Conservation (phyloP, 2,797 vertebrate species). For the Dryobates pubescens region DNA sequence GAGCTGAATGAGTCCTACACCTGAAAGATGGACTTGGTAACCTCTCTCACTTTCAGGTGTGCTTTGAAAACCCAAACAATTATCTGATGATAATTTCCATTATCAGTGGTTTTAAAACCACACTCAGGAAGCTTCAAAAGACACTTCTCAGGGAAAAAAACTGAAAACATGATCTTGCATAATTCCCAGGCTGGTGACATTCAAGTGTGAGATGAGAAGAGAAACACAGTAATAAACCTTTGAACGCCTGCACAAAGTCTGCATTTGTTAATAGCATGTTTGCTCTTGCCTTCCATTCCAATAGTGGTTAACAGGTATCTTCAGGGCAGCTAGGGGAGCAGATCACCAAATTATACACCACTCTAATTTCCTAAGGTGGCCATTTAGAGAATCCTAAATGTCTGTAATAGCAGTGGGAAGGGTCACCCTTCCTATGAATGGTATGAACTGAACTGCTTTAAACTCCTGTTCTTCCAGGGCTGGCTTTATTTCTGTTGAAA, state of each 20-base stretch:
- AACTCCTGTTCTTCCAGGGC: not conserved
- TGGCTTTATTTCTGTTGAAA: conserved; percentile 9
- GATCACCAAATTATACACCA: not conserved
- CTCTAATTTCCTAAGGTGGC: not conserved
- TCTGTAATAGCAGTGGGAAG: not conserved
- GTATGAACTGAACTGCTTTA: not conserved
- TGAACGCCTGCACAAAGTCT: not conserved
- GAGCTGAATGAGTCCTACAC: not conserved
- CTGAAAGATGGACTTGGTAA: not conserved
- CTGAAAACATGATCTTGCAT: not conserved
- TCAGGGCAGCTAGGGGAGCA: not conserved
- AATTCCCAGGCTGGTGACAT: not conserved
- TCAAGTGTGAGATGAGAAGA: conserved; percentile 6
- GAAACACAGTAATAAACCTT: not conserved
- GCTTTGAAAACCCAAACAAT: not conserved
- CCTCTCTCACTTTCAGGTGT: not conserved
- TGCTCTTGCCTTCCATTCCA: not conserved
- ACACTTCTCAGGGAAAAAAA: not conserved
- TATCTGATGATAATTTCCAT: not conserved
- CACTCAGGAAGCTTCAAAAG: not conserved
- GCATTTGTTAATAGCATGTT: not conserved
- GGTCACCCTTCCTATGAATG: not conserved
- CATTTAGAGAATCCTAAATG: not conserved
- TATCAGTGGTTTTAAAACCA: not conserved
- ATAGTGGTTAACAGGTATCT: not conserved